A percentile compares a stretch with the other conserved stretches of the same genome.
These are phyloP conservation scores for Coturnix japonica DNA, from an alignment of 2,113 vertebrate species.

Conservation along the genomic window DNA sequence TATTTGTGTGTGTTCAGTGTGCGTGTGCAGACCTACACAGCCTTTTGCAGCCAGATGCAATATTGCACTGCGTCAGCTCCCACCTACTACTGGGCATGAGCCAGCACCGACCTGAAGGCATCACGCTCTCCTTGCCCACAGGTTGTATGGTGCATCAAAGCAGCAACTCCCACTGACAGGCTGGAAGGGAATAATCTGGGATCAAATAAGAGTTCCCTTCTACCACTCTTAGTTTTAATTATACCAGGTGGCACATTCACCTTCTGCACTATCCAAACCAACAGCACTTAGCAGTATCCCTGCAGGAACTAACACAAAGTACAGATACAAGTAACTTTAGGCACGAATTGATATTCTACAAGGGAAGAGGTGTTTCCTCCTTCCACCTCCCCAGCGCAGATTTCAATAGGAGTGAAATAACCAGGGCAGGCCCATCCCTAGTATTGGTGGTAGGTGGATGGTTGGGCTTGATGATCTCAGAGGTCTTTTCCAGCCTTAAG, in stretches of 20 bases:
- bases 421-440: background rate
- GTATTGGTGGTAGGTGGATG: no score
- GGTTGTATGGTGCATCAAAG: accelerated
- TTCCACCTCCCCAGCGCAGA: background rate
- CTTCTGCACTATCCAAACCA: background rate
- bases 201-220: background rate
- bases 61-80: background rate
- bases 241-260: background rate
- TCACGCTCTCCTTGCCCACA: accelerated
- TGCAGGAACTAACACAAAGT: background rate
- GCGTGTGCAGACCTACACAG: background rate
- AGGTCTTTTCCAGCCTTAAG: no score
- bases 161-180: background rate
- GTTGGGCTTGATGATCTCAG: no score
- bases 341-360: background rate
- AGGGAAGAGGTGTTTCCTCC: background rate
- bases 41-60: accelerated
- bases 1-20: background rate
- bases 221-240: background rate
- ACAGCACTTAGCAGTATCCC: background rate
- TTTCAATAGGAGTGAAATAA: background rate
- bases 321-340: background rate
- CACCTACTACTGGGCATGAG: accelerated
- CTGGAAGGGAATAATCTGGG: background rate
- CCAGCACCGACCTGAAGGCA: background rate